phyloP scores from a whole-genome alignment of 1,140 invertebrate genomes.

The Cotesia typhae region DNA sequence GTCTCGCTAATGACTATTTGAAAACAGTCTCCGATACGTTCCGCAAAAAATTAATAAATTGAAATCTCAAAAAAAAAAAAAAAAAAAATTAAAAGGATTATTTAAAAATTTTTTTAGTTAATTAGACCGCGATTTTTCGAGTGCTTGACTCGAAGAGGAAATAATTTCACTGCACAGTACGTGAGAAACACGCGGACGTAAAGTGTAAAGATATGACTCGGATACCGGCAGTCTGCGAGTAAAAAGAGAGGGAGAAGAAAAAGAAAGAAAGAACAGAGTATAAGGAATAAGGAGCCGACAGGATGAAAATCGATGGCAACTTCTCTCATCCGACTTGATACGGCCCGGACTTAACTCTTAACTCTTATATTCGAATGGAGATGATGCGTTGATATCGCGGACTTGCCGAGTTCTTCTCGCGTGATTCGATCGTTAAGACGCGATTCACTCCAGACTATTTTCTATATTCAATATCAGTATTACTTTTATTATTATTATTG shows the following conservation, averaged over 20 bases:
- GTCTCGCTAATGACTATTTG: too few relatives aligned
- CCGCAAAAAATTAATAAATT: too few relatives aligned
- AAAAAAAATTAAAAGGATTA: not conserved
- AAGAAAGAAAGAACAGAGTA: constrained; percentile 42
- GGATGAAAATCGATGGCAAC: constrained; percentile 63
- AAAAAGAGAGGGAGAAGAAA: constrained; percentile 37
- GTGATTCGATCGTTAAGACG: constrained; percentile 27
- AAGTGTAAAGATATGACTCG: constrained; percentile 11
- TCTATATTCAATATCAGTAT: too few relatives aligned
- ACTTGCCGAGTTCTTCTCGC: constrained; percentile 62
- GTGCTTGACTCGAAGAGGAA: too few relatives aligned
- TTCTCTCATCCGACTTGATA: not conserved
- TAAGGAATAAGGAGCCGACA: constrained; percentile 49
- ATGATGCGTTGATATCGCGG: constrained; percentile 66
- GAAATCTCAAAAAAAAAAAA: not conserved
- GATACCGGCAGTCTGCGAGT: constrained; percentile 42
- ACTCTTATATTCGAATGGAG: constrained; percentile 55
- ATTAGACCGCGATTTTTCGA: not conserved
- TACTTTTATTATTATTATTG: too few relatives aligned
- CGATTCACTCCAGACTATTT: not conserved
- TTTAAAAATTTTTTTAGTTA: constrained; percentile 9
- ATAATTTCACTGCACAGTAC: constrained; percentile 43
- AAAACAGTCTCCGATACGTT: too few relatives aligned
- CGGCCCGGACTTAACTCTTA: constrained; percentile 48
- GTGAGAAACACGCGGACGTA: constrained; percentile 47